Evolutionary conservation across 2,797 vertebrate species (phyloP).

Genomic region (Halcyon smyrnensis): DNA sequence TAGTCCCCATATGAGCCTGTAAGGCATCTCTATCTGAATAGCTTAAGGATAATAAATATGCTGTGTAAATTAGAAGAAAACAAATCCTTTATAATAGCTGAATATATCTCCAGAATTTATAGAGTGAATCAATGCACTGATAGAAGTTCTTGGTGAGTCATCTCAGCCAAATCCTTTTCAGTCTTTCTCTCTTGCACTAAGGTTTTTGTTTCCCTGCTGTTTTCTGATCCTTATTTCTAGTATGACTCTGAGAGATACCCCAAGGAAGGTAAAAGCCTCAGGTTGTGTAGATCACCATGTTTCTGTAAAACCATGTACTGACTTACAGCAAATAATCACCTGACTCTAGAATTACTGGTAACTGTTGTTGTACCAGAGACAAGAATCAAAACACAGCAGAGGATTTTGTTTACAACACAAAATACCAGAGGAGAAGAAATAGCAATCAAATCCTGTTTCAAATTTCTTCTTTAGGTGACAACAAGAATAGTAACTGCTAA

Average conservation of each 20-base stretch:
- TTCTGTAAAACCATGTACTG: background rate
- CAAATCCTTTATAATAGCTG: background rate
- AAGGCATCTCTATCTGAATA: background rate
- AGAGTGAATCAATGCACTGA: background rate
- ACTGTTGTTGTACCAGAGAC: background rate
- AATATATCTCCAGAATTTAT: background rate
- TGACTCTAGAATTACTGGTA: background rate
- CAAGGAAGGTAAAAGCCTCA: background rate
- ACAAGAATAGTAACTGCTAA: background rate
- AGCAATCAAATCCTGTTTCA: background rate
- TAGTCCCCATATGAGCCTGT: background rate
- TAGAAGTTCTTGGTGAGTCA: background rate
- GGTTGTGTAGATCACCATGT: background rate
- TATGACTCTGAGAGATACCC: background rate
- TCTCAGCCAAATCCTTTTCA: background rate
- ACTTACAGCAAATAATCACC: background rate
- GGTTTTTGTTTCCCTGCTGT: background rate
- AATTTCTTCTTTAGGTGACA: background rate
- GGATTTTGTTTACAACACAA: background rate
- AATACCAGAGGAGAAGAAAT: background rate
- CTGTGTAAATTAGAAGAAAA: background rate
- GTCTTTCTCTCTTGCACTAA: background rate
- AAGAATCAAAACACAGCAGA: background rate
- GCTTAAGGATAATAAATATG: constrained; percentile 6
- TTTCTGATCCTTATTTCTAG: background rate